Evolutionary conservation across 2,888 invertebrate species (phyloP).

Genomic region (Dexiosoma caninum): DNA sequence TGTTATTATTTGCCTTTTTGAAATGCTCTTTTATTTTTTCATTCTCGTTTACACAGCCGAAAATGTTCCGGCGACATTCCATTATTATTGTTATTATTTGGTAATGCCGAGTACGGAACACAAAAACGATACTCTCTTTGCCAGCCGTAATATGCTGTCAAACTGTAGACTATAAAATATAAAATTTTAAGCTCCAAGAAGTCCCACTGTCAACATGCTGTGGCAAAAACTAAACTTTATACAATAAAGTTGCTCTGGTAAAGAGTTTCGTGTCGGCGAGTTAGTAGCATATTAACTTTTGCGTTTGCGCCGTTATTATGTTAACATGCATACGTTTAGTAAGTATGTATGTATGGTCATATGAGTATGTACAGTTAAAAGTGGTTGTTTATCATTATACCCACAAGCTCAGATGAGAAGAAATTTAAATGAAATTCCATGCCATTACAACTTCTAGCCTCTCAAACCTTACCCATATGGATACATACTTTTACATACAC

Average conservation of each 20-base stretch:
- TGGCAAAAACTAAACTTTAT: background rate
- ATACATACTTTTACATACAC: background rate
- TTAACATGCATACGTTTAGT: background rate
- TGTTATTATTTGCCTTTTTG: no score
- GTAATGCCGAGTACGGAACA: no score
- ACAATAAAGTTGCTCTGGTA: slow-evolving; percentile 12
- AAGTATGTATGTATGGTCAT: background rate
- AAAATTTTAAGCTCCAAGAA: background rate
- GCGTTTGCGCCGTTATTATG: slow-evolving; percentile 47
- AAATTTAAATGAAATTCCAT: background rate
- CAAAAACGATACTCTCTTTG: no score
- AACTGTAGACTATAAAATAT: no score
- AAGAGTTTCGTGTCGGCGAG: background rate
- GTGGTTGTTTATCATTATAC: slow-evolving; percentile 15
- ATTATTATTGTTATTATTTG: no score
- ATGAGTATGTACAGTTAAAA: background rate
- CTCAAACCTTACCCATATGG: slow-evolving; percentile 36
- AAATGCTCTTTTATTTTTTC: no score
- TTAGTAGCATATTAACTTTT: slow-evolving; percentile 19
- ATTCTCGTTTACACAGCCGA: no score
- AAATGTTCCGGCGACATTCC: no score
- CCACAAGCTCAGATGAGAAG: background rate
- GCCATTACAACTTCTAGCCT: slow-evolving; percentile 6
- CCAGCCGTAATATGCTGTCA: no score
- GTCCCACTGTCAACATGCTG: background rate